Conservation (phyloP, 2,113 vertebrate species). For the Corythoichthys intestinalis region DNA sequence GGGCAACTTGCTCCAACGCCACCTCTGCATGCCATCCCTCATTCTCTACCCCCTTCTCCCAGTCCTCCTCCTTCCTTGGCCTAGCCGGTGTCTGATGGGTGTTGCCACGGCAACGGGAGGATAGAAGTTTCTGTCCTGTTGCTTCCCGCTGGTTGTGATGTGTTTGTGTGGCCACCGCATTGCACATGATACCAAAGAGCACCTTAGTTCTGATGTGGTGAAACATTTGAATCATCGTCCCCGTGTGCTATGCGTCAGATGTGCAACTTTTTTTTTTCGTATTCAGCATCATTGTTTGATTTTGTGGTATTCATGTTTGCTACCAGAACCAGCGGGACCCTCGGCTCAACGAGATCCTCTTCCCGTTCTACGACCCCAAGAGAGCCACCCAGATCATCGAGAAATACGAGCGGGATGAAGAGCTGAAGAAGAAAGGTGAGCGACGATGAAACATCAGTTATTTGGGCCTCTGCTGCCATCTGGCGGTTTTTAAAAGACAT, state of each 20-base stretch:
- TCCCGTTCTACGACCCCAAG: conserved; percentile 95
- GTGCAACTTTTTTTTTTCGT: conserved; percentile 5
- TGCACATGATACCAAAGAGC: neutral
- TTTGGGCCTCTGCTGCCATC: conserved; percentile 51
- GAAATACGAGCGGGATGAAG: conserved; percentile 88
- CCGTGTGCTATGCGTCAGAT: conserved; percentile 21
- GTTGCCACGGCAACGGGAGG: conserved; percentile 54
- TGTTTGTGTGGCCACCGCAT: conserved; percentile 17
- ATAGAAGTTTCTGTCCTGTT: conserved; percentile 52
- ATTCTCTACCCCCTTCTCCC: neutral
- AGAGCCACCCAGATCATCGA: conserved; percentile 96
- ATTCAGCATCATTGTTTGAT: neutral
- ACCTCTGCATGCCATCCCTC: conserved; percentile 46
- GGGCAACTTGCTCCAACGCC: conserved; percentile 57
- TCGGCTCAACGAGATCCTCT: conserved; percentile 96
- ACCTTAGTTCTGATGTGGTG: neutral
- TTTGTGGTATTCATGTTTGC: conserved; percentile 29
- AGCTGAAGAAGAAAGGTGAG: conserved; percentile 90
- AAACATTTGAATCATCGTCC: neutral
- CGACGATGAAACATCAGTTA: neutral
- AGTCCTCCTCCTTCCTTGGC: conserved; percentile 18
- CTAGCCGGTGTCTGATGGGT: conserved; percentile 45
- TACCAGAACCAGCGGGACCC: conserved; percentile 95
- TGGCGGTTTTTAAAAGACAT: conserved; percentile 25
- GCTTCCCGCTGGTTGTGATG: conserved; percentile 46